Evolutionary conservation across 2,797 vertebrate genomes (phyloP), one percentile per base, ranked within the genome.

Genomic region (Chromis chromis): DNA sequence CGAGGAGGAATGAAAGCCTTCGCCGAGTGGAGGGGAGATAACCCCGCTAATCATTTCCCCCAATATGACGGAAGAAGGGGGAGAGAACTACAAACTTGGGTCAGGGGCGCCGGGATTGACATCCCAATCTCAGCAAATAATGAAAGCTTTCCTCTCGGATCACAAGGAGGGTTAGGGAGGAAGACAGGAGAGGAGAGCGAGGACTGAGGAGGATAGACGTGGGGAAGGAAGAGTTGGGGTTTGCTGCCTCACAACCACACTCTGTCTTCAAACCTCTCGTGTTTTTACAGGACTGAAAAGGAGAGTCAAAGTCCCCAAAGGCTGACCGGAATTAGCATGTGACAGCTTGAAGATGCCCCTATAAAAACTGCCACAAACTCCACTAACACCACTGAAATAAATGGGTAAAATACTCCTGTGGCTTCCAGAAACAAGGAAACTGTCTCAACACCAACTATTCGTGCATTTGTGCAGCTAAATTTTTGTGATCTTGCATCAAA

Each of bases 111-210:
- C 4, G 85, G 92, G 87, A 94, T 91, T 93, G 92, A 93, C 92
- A 94, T 91, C 82, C 91, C 92, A 91, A 94, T 93, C 93, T 92
- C 83, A 73, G 90, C 93, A 94, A 94, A 94, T 94, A 94, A 95
- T 93, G 91, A 93, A 94, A 93, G 89, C 86, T 88, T 91, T 92
- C 90, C 90, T 91, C 87, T 74, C 55, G 62, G 85, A 89, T 88
- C 87, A 88, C 72, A 84, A 65, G 79, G 74, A 84, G 86, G 86
- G 85, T 76, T 83, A 79, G 72, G 57, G 68, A 72, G 73, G 75
- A 59, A 83, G 78, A 68, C 58, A 53, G 81, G 46, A 68, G 77
- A 82, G 52, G 61, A 82, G 76, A 78, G 60, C 61, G 76, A 53
- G 61, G 9, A 3, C 24, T 27, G 53, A 21, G 69, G 70, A 74